Evolutionary conservation across 1,140 invertebrate genomes (phyloP).

Genomic region (honey bee (Apis mellifera)): DNA sequence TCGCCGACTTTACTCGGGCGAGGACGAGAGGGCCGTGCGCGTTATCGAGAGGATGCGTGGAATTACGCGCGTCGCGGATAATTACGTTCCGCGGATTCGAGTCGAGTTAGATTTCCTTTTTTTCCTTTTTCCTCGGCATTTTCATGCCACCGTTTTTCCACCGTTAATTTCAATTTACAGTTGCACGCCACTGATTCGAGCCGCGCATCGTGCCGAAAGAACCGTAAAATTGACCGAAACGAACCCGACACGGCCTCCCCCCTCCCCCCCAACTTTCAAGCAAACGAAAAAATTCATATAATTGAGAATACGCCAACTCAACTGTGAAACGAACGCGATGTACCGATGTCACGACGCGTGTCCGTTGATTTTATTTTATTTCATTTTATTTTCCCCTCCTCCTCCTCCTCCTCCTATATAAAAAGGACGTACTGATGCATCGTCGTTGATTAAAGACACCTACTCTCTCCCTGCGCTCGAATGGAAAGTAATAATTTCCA

Average conservation of each 20-base stretch:
- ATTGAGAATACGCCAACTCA: constrained; percentile 62
- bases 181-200: background rate
- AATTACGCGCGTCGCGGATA: constrained; percentile 24
- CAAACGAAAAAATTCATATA: constrained; percentile 48
- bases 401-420: too few species aligned
- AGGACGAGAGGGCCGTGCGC: background rate
- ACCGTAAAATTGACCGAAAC: constrained; percentile 16
- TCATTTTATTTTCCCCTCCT: too few species aligned
- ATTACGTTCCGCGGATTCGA: constrained; percentile 28
- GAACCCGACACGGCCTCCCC: constrained; percentile 2
- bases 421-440: background rate
- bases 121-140: constrained; percentile 1
- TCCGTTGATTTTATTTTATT: background rate
- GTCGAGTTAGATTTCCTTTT: too few species aligned
- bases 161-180: constrained; percentile 47
- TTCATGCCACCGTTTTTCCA: constrained; percentile 20
- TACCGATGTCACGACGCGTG: background rate
- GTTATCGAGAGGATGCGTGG: background rate
- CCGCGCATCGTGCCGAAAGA: background rate
- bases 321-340: constrained; percentile 49
- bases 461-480: too few species aligned
- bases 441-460: too few species aligned
- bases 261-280: constrained; percentile 5
- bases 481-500: too few species aligned
- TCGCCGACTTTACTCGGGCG: background rate